Conservation (phyloP, 2,888 invertebrate species). For the Melieria omissa region DNA sequence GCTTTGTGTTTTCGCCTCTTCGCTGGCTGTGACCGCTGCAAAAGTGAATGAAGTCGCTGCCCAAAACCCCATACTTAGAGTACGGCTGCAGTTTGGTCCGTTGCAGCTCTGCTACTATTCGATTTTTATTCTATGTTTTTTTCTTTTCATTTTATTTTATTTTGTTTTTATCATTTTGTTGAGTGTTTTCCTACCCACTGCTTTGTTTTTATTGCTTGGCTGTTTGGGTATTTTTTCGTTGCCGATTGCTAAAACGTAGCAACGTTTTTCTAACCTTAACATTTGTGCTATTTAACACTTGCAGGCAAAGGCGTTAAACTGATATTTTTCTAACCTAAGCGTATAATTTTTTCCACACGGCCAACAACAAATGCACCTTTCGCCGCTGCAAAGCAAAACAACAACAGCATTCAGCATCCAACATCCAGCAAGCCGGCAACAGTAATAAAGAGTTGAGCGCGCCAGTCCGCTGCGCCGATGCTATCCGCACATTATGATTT, state of each 20-base stretch:
- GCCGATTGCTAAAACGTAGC: too few species aligned
- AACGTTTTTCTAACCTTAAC: slow-evolving; percentile 28
- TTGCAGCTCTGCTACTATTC: background rate
- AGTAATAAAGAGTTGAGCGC: slow-evolving; percentile 8
- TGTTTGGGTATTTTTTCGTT: background rate
- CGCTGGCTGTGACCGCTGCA: too few species aligned
- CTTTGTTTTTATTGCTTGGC: too few species aligned
- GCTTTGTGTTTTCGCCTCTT: too few species aligned
- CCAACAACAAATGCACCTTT: background rate
- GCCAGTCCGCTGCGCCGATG: slow-evolving; percentile 15
- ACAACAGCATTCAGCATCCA: slow-evolving; percentile 9
- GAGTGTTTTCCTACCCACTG: background rate
- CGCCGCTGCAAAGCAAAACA: slow-evolving; percentile 9
- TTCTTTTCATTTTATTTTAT: background rate
- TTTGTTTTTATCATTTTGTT: background rate
- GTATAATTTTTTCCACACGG: slow-evolving; percentile 42
- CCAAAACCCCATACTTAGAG: too few species aligned
- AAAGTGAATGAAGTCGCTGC: too few species aligned
- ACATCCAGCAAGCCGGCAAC: slow-evolving; percentile 11
- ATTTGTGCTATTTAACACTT: slow-evolving; percentile 46
- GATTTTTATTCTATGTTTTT: background rate
- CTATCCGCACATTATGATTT: slow-evolving; percentile 47
- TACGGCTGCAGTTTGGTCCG: too few species aligned
- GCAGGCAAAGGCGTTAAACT: slow-evolving; percentile 51
- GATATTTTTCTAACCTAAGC: slow-evolving; percentile 46